Percentiles rank a stretch among this genome's conserved stretches.
These are phyloP conservation scores for Ips typographus DNA, from an alignment of 1,140 invertebrate species.

Conservation along the genomic window DNA sequence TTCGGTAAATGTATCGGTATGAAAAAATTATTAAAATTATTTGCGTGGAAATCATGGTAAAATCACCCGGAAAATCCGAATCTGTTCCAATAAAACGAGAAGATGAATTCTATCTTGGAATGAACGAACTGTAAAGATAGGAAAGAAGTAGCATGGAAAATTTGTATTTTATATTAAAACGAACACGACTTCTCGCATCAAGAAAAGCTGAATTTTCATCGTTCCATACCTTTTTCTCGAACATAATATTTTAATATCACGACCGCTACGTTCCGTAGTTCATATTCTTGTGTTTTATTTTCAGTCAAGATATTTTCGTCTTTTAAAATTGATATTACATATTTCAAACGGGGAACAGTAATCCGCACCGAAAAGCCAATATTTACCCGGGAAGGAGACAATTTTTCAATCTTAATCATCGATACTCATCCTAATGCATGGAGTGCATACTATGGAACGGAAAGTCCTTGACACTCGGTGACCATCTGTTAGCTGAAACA, in stretches of 20 bases:
- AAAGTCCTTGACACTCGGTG: constrained; percentile 46
- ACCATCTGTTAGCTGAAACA: constrained; percentile 53
- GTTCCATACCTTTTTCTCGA: constrained; percentile 24
- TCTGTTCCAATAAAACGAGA: constrained; percentile 21
- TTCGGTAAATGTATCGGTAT: neutral
- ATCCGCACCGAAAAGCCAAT: neutral
- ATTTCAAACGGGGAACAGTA: neutral
- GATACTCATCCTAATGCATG: constrained; percentile 38
- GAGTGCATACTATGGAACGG: constrained; percentile 45
- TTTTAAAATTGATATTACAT: constrained; percentile 12
- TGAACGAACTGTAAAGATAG: constrained; percentile 29
- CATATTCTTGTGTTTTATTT: constrained; percentile 4
- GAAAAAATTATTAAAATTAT: neutral
- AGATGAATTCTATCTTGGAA: constrained; percentile 22
- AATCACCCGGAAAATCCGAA: constrained; percentile 21
- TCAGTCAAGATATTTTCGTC: neutral
- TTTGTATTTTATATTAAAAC: constrained; percentile 35
- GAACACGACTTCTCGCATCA: constrained; percentile 25
- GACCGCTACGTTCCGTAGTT: constrained; percentile 9
- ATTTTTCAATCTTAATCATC: neutral
- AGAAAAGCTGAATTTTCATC: constrained; percentile 24
- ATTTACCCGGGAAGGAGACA: neutral
- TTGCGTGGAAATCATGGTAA: constrained; percentile 1
- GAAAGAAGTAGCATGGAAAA: constrained; percentile 30
- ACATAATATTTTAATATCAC: constrained; percentile 33